Percentiles rank a stretch among this genome's conserved stretches.
phyloP scores from a whole-genome alignment of 2,113 vertebrate genomes.

The Larimichthys crocea region DNA sequence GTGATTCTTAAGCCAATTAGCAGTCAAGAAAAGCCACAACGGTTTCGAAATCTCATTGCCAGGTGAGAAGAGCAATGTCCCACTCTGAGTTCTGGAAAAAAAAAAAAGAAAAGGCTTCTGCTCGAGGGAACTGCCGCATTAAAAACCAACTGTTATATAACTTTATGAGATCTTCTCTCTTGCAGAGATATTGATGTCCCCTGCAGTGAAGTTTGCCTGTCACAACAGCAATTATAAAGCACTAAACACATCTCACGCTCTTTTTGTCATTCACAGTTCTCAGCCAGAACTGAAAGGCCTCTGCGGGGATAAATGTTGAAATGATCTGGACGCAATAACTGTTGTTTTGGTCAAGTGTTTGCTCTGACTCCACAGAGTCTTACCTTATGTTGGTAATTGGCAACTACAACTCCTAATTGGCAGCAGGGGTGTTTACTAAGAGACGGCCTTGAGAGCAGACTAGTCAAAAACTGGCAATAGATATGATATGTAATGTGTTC shows the following conservation, averaged over 20 bases:
- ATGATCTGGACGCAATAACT: neutral
- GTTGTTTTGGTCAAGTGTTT: conserved; percentile 28
- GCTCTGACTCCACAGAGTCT: neutral
- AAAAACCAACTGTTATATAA: neutral
- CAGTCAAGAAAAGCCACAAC: neutral
- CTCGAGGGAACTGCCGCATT: neutral
- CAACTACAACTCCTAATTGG: conserved; percentile 30
- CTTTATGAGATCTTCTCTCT: conserved; percentile 3
- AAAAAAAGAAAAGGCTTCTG: neutral
- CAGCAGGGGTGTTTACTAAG: conserved; percentile 23
- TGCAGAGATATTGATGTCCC: conserved; percentile 4
- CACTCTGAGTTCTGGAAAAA: neutral
- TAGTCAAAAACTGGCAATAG: conserved; percentile 1
- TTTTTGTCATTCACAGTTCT: conserved; percentile 17
- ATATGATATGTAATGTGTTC: conserved; percentile 16
- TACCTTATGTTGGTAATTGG: conserved; percentile 24
- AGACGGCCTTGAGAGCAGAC: conserved; percentile 16
- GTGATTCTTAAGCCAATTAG: neutral
- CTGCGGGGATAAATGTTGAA: neutral
- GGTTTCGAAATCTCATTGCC: neutral
- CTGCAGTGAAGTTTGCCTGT: conserved; percentile 23
- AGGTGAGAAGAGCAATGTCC: neutral
- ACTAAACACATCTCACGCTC: neutral
- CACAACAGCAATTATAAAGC: conserved; percentile 8
- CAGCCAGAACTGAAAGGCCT: conserved; percentile 1